Base-by-base conservation (phyloP, 2,888 invertebrate species). In the Himalopsyche tibetana region DNA sequence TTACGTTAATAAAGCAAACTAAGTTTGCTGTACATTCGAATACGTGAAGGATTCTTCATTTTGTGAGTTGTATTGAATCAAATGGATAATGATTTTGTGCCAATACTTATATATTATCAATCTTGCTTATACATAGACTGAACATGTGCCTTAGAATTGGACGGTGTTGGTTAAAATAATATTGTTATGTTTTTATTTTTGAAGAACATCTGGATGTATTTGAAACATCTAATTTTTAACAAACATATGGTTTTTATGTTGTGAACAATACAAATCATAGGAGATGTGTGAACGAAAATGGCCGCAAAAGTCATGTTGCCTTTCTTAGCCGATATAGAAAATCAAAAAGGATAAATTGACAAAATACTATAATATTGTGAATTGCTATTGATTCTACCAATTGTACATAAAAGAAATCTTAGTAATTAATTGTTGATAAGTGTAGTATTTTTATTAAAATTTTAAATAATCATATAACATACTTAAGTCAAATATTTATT, bases 111-210 rank as follows among this genome's bases (percentile, higher is more conserved):
- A 74, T 36, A 74, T 38, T 74, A 74, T 74, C 74, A 74, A 74
- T 85, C 79, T 82, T 85, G 83, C 85, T 84, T 82, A 86, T 28
- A 28, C 28, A 28, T 88, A 88, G 85, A 86, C 87, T 87, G 86
- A 86, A 82, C 55, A 83, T 42, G 83, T 86, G 86, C 85, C 85
- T 87, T 87, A 83, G 45, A 15, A 74, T 74, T 74, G 6, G 55
- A 74, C 36, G 74, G 74, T 74, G 74, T 74, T 36, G 74, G 74
- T 74, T 74, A 74, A 74, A 74, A 38, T 74, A 74, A 36, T 63
- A 19, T 74, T 74, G 74, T 74, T 74, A 74, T 74, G 36, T 74
- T 74, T 63, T 74, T 74, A 36, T 11, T 74, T 74, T 74, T 36
- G 74, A 15, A 5, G 28, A 74, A 74, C 36, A 74, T 38, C 74